Percentiles rank a stretch among this genome's conserved stretches.
Conservation (phyloP, 2,113 vertebrate genomes). For the Rhynchomys soricoides region DNA sequence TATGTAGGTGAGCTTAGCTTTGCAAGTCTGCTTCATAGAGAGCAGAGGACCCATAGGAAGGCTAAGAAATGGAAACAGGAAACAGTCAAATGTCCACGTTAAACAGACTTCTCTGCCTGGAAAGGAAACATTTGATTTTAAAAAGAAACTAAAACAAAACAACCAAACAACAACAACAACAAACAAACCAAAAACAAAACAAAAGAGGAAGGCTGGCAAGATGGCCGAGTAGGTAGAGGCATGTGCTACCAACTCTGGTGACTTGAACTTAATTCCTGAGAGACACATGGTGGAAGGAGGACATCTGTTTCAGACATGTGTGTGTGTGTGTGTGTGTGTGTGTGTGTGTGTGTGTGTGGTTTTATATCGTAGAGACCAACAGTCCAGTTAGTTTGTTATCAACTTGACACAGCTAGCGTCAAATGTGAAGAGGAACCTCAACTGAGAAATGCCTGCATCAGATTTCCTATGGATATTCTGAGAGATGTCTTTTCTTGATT, state of each 20-base stretch:
- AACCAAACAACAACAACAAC: too few relatives aligned
- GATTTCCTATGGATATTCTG: neutral
- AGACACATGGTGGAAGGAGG: neutral
- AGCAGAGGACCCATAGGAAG: neutral
- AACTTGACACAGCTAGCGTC: too few relatives aligned
- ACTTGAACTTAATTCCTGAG: neutral
- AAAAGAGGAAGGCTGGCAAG: neutral
- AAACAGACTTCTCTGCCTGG: neutral
- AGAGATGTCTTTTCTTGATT: neutral
- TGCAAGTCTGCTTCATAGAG: neutral
- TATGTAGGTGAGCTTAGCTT: neutral
- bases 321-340: too few relatives aligned
- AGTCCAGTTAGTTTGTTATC: neutral
- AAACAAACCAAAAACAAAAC: neutral
- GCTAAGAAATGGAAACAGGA: neutral
- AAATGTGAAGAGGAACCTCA: neutral
- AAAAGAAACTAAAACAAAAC: neutral
- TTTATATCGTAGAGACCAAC: neutral
- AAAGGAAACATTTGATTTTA: neutral
- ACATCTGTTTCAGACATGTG: too few relatives aligned
- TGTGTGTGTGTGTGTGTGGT: neutral
- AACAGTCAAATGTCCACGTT: neutral
- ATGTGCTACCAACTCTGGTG: neutral
- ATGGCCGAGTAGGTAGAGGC: neutral
- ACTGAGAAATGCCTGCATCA: neutral